Evolutionary conservation across 2,797 vertebrate genomes (phyloP), one percentile per base, ranked within the genome.

Genomic region (Argentina silus): DNA sequence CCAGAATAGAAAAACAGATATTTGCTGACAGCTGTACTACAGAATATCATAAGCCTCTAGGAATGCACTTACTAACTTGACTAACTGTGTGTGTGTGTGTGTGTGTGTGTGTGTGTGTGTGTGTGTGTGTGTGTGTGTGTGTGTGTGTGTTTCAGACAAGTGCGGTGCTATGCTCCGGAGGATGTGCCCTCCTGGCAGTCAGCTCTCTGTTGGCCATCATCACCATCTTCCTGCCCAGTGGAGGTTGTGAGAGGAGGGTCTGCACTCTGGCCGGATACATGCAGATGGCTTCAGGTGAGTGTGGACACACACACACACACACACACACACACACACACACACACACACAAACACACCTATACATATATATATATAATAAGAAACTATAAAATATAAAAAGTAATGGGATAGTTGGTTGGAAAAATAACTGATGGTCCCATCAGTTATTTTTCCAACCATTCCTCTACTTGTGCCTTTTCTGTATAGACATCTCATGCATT

Each of bases 231-330:
- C 93, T 98, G 89, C 96, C 96, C 71, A 79, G 94, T 0, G 96
- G 96, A 88, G 91, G 92, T 82, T 97, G 96, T 15, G 96, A 97
- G 91, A 91, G 94, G 83, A 88, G 94, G 89, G 83, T 95, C 85
- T 98, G 96, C 91, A 96, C 95, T 72, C 92, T 98, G 89, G 95
- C 96, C 10, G 95, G 96, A 73, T 97, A 97, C 94, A 96, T 97
- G 94, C 96, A 98, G 93, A 96, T 95, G 88, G 95, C 96, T 42
- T 89, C 96, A 90, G 96, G 96, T 96, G 69, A 88, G 95, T 91
- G 63, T 56, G 0, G 1, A 19, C 9, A 7, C 53, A 42, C 50
- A 71, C 55, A 72, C 74, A 72, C 73, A 76, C 70, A 56, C 62
- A 57, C 48, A 45, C 50, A n/a, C 42, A 75, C 36, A 73, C 3